A percentile compares a stretch with the other conserved stretches of the same genome.
phyloP scores from a whole-genome alignment of 2,888 invertebrate species.

The Stratiomys singularior region DNA sequence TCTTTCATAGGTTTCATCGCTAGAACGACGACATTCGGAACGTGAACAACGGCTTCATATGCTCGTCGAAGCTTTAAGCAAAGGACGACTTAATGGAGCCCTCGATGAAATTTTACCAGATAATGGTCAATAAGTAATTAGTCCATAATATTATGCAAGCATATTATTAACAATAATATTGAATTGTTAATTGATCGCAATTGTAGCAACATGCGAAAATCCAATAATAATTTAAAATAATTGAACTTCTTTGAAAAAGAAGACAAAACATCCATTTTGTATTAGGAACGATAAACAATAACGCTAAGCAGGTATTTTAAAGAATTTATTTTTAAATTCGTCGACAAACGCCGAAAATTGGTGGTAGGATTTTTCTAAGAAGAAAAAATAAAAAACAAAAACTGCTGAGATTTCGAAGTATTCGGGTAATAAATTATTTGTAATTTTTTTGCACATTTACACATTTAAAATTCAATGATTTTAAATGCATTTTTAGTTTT shows the following conservation, averaged over 20 bases:
- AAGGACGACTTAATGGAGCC: slow-evolving; percentile 64
- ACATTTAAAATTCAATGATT: background rate
- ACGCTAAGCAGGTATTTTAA: slow-evolving; percentile 30
- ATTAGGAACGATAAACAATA: slow-evolving; percentile 4
- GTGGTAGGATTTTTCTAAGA: too few relatives aligned
- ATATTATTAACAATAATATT: too few relatives aligned
- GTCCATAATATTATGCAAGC: background rate
- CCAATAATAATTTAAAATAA: too few relatives aligned
- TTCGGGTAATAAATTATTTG: background rate
- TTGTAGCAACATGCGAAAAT: too few relatives aligned
- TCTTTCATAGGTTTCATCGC: slow-evolving; percentile 61
- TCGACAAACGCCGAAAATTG: background rate
- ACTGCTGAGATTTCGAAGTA: slow-evolving; percentile 18
- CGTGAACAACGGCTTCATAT: slow-evolving; percentile 65
- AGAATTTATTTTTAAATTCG: slow-evolving; percentile 19
- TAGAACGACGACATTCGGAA: slow-evolving; percentile 65
- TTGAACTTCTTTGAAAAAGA: too few relatives aligned
- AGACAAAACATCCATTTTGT: background rate
- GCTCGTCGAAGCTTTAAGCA: slow-evolving; percentile 65
- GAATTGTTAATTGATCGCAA: too few relatives aligned
- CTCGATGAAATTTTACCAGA: slow-evolving; percentile 58
- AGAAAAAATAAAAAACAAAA: too few relatives aligned
- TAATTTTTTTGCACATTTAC: background rate
- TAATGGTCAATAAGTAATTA: slow-evolving; percentile 58
- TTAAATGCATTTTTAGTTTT: too few relatives aligned